These are phyloP conservation scores for Thereva unica DNA, from an alignment of 2,888 invertebrate species.

Conservation along the genomic window DNA sequence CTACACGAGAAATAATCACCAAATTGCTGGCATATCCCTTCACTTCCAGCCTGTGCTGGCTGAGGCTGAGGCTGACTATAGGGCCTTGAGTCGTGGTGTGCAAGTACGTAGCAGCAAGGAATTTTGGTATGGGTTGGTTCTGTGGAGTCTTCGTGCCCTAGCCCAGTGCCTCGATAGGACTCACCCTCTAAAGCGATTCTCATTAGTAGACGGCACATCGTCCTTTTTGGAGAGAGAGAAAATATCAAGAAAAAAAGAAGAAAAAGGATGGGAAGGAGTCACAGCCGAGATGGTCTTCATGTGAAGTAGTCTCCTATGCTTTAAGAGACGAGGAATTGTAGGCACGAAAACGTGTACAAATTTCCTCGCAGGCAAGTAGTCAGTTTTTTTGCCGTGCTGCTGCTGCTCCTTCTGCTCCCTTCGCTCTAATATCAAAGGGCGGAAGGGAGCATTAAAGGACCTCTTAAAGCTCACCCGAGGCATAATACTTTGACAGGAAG, in stretches of 20 bases:
- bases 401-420: not conserved
- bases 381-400: too few relatives aligned
- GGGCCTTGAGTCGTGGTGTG: not conserved
- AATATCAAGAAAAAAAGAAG: too few relatives aligned
- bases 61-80: not conserved
- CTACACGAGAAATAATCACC: conserved; percentile 27
- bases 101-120: not conserved
- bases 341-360: too few relatives aligned
- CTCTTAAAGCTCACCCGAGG: conserved; percentile 18
- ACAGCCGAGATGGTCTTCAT: too few relatives aligned
- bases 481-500: conserved; percentile 37
- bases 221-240: not conserved
- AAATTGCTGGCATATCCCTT: conserved; percentile 26
- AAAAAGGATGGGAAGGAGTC: too few relatives aligned
- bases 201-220: conserved; percentile 22
- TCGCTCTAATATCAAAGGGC: conserved; percentile 12
- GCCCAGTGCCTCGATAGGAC: conserved; percentile 9
- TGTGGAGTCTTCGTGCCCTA: not conserved
- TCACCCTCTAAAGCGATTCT: conserved; percentile 23
- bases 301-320: too few relatives aligned
- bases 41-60: not conserved
- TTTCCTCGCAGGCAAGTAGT: too few relatives aligned
- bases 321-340: too few relatives aligned
- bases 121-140: not conserved
- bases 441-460: conserved; percentile 5